Evolutionary conservation across 2,797 vertebrate species (phyloP).

Genomic region (Pristis pectinata): DNA sequence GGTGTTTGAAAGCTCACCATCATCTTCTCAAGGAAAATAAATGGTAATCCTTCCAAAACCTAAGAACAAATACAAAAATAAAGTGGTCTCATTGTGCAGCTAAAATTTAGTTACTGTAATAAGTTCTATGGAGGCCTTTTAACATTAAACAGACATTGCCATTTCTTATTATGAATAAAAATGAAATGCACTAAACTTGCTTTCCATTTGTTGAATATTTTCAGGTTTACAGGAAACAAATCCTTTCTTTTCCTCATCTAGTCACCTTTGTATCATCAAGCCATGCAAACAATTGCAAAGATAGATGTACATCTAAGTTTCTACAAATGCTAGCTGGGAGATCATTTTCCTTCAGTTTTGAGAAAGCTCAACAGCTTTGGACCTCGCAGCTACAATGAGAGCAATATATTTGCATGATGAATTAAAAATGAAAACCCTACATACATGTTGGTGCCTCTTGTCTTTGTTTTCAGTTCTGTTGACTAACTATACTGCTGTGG

Average conservation of each 20-base stretch:
- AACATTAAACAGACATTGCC: background rate
- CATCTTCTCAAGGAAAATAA: background rate
- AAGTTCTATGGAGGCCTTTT: background rate
- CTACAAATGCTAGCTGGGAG: background rate
- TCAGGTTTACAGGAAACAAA: background rate
- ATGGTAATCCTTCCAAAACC: background rate
- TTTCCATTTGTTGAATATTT: background rate
- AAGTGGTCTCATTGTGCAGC: background rate
- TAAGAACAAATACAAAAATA: background rate
- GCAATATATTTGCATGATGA: background rate
- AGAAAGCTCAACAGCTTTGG: background rate
- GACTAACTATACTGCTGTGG: background rate
- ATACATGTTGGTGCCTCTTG: background rate
- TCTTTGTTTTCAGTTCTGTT: background rate
- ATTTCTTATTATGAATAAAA: background rate
- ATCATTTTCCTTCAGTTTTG: background rate
- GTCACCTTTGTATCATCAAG: background rate
- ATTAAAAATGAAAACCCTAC: background rate
- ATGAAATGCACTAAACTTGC: background rate
- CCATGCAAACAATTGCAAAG: background rate
- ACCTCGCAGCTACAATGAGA: background rate
- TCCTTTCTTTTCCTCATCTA: background rate
- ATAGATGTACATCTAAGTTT: background rate
- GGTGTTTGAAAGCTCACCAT: background rate
- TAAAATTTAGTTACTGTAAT: background rate